Conservation (phyloP, 37 sponge, comb jelly and placozoan genomes). For the Hexactinellida sp. region DNA sequence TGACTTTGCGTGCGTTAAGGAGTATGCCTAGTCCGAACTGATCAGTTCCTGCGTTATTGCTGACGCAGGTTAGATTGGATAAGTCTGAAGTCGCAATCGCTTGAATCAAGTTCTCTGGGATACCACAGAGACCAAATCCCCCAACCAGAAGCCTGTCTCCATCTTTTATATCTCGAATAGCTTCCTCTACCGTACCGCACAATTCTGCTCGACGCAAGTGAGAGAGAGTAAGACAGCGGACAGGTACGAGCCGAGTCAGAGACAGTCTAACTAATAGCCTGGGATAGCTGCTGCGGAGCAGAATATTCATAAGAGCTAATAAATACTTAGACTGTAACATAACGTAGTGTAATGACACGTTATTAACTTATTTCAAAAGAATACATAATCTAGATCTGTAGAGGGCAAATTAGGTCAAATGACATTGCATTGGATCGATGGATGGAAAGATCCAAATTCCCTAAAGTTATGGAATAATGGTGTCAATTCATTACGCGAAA, state of each 20-base stretch:
- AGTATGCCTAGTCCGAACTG: slow-evolving; percentile 22
- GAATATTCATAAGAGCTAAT: not conserved
- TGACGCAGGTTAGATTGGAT: slow-evolving; percentile 54
- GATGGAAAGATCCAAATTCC: too few species aligned
- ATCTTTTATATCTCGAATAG: slow-evolving; percentile 53
- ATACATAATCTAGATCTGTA: too few species aligned
- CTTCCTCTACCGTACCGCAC: slow-evolving; percentile 42
- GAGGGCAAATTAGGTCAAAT: too few species aligned
- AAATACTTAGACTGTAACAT: too few species aligned
- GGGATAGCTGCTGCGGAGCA: not conserved
- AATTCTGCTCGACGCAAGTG: slow-evolving; percentile 26
- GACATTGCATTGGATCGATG: too few species aligned
- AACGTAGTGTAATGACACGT: too few species aligned
- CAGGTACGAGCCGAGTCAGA: not conserved
- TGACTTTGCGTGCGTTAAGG: slow-evolving; percentile 44
- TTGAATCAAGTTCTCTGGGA: slow-evolving; percentile 85
- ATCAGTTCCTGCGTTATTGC: slow-evolving; percentile 81
- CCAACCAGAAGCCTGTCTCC: slow-evolving; percentile 70
- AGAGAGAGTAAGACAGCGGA: not conserved
- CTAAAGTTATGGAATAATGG: too few species aligned
- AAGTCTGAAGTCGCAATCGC: slow-evolving; percentile 44
- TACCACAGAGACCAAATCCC: slow-evolving; percentile 94
- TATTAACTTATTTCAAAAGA: too few species aligned
- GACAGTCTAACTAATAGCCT: not conserved
- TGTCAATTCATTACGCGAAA: too few species aligned